Percentiles rank a stretch among this genome's conserved stretches.
Conservation (phyloP, 2,113 vertebrate species). For the Cettia cetti region DNA sequence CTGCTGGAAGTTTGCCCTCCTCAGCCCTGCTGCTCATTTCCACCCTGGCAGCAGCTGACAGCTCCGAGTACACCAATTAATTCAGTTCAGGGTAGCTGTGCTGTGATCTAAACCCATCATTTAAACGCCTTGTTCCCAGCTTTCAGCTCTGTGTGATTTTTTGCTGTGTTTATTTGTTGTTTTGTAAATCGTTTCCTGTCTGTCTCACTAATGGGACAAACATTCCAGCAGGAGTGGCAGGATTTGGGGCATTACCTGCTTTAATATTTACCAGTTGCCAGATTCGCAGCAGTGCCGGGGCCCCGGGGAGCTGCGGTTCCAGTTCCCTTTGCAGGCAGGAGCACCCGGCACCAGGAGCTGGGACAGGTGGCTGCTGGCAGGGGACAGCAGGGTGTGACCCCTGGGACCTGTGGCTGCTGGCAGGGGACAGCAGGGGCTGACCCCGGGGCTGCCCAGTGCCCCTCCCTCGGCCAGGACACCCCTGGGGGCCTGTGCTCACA, state of each 20-base stretch:
- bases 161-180: not conserved
- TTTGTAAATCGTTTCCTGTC: not conserved
- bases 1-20: not conserved
- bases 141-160: not conserved
- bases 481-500: accelerated
- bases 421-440: not conserved
- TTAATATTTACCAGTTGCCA: not conserved
- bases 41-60: not conserved
- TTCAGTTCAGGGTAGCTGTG: not conserved
- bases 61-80: not conserved
- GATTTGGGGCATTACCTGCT: not conserved
- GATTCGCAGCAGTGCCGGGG: accelerated
- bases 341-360: accelerated
- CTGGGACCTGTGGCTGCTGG: not conserved
- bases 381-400: not conserved
- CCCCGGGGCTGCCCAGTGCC: not conserved
- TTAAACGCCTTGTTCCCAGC: not conserved
- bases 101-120: not conserved
- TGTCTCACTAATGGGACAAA: not conserved
- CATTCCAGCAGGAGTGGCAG: not conserved
- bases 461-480: accelerated
- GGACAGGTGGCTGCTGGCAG: not conserved
- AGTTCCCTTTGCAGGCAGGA: not conserved
- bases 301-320: not conserved
- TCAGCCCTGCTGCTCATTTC: not conserved